Base-by-base conservation (phyloP, 2,888 invertebrate species). In the Andrena camellia region DNA sequence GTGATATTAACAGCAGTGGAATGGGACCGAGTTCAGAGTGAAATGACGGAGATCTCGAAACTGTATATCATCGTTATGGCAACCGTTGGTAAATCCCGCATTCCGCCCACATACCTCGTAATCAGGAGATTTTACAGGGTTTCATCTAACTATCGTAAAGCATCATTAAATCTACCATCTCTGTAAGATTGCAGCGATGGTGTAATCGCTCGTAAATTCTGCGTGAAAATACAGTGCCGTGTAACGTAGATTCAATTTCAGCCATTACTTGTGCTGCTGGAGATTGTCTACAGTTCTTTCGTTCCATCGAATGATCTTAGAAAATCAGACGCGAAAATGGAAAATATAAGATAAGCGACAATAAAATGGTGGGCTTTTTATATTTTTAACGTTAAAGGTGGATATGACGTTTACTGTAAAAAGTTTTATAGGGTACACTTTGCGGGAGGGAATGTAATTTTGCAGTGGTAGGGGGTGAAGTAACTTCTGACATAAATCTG, bases 121-220 rank as follows among this genome's bases (percentile, higher is more conserved):
- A 20, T 20, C 52, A 13, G 20, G 17, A 52, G 50, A 69, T 62
- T 52, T 62, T 62, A 52, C 69, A 17, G 29, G 17, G 62, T 70
- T 75, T 75, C 29, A 35, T 62, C 60, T 29, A 52, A 62, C 35
- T 52, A 35, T 70, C 35, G 75, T 62, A 70, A 75, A 75, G 20
- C 29, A 35, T 75, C 75, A 0, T 70, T 75, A 70, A 52, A 62
- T 62, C 29, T 52, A 62, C 23, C 50, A 20, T 50, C 60, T n/a
- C 29, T 29, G 60, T 10, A n/a, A 60, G 20, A 29, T 35, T 2
- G 3, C 17, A 6, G 4, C 13, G 26, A 50, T 60, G 50, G 52
- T 70, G 35, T 29, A 70, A 29, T 52, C 52, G 17, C 20, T 29
- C 20, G 52, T 20, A 70, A 62, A 70, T 70, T 23, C 17, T 17